These are phyloP conservation scores for Pyrgus malvae DNA, from an alignment of 2,888 invertebrate species.

Conservation along the genomic window DNA sequence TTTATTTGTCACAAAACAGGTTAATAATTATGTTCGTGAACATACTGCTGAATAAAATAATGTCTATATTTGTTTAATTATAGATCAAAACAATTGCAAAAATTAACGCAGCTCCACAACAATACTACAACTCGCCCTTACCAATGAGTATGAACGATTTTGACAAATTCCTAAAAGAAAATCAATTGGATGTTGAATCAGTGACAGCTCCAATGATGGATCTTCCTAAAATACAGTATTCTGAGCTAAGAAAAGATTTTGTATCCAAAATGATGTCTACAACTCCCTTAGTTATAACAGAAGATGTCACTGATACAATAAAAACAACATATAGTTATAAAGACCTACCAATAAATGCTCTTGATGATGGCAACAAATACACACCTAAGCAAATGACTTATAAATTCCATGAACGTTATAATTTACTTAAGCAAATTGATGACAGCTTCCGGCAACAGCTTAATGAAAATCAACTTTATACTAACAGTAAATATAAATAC, in stretches of 20 bases:
- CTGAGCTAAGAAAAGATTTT: neutral
- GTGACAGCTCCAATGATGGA: constrained; percentile 45
- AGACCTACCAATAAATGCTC: no score
- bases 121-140: constrained; percentile 57
- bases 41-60: no score
- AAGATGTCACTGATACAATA: neutral
- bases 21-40: no score
- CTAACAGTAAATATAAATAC: constrained; percentile 1
- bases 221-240: constrained; percentile 22
- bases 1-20: no score
- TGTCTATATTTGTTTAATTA: constrained; percentile 22
- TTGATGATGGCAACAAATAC: no score
- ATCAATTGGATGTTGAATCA: constrained; percentile 51
- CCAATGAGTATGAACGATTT: constrained; percentile 58
- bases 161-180: constrained; percentile 53
- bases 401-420: constrained; percentile 3
- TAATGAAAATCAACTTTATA: neutral
- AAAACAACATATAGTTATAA: neutral
- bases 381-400: neutral
- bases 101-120: constrained; percentile 47
- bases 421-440: neutral
- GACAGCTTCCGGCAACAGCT: neutral
- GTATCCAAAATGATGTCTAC: constrained; percentile 1
- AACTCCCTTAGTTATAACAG: neutral
- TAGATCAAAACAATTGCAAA: constrained; percentile 41